Base-by-base conservation (phyloP, 2,797 vertebrate genomes). In the Cossypha caffra region DNA sequence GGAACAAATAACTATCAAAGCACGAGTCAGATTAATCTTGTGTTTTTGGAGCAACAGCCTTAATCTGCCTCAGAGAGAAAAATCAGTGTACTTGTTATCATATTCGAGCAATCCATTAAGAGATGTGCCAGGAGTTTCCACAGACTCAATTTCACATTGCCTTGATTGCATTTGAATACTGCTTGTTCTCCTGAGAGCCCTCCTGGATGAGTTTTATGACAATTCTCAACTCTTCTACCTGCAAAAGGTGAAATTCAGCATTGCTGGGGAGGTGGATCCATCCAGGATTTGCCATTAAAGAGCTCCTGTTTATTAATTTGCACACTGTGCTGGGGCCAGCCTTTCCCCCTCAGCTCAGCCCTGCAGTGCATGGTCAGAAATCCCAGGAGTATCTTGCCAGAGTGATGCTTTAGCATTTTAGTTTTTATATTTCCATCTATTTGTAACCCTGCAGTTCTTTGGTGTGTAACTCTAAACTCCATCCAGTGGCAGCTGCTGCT, bases 91-190 rank as follows among this genome's bases (percentile, higher is more conserved):
- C 64, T 67, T 66, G 40, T 93, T 69, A 85, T 19, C 47, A 23
- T 69, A 38, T 77, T 48, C 74, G 82, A 90, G 87, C 37, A 52
- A 48, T 25, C 19, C 14, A 8, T 58, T 64, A 75, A 62, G 63
- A 94, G n/a, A 58, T 43, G 73, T 63, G 62, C 48, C 91, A 59
- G 57, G 54, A 80, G 29, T 72, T 50, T 91, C 48, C 58, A 85
- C 45, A 45, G 79, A 38, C 61, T 80, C 42, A 6, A 15, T 57
- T 90, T 75, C 50, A 2, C 66, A 15, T 80, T 77, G 88, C 73
- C 83, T 92, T 96, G 92, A 88, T 92, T 93, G 83, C 90, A 86
- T 95, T 93, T 80, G 82, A 96, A 93, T 88, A 4, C 61, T 81
- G 10, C 58, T 68, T 78, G 61, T 92, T 81, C 93, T 96, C 88